Evolutionary conservation across 2,888 invertebrate genomes (phyloP), one percentile per base, ranked within the genome.

Genomic region (Hedychridium roseum): DNA sequence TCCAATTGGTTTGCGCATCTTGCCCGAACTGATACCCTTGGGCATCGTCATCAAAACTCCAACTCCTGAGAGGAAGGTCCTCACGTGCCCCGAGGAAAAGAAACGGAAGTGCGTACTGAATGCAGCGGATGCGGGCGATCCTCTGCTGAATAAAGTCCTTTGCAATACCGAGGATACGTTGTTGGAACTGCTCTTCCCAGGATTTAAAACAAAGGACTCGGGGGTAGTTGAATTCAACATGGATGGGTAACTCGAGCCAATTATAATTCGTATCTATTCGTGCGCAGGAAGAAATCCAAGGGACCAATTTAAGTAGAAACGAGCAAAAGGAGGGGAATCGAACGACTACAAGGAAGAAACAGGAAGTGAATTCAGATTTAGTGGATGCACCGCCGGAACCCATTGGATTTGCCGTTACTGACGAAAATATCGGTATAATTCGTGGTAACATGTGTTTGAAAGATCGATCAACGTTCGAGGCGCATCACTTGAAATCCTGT

Each of bases 1-100:
- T n/a, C 55, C 63, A 0, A 51, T 49, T 1, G 64, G 54, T 1
- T 15, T 63, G 5, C 56, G 60, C 2, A 64, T 68, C 5, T 57
- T 40, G 3, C 71, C 74, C 3, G 40, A 49, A 5, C 50, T 79
- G 16, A 57, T 79, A 46, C 74, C 77, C 2, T 45, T 76, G 2
- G 78, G 78, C 1, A 71, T 71, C 6, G 50, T 60, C 9, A 77
- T 79, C n/a, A 68, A 51, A 28, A 78, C 78, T 2, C 71, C 74
- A 1, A 54, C 53, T 2, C 46, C 53, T 0, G 54, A 50, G 3
- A 59, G 43, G 23, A 68, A 53, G 42, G n/a, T 20, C 0, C 38
- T 57, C 11, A 46, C 48, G 0, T 73, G 73, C 35, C 2, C 18
- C 0, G 68, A 70, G 5, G 61, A 61, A 3, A 66, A 54, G 7